phyloP scores from a whole-genome alignment of 2,888 invertebrate species.

The Bedellia somnulentella region DNA sequence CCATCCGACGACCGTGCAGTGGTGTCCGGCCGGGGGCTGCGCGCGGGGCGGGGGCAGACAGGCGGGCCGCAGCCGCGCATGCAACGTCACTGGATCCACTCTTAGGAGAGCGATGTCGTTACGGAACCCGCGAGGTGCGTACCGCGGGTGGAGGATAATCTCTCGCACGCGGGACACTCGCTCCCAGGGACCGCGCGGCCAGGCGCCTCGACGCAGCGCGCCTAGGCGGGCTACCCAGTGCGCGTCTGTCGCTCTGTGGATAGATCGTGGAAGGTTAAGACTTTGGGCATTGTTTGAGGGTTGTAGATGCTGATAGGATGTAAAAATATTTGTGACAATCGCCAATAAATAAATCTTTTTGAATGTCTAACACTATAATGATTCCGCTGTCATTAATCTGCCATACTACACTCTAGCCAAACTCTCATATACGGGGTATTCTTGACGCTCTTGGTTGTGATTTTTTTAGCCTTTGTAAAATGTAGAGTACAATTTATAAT shows the following conservation, averaged over 20 bases:
- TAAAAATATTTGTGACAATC: too few relatives aligned
- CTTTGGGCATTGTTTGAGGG: too few relatives aligned
- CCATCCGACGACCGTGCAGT: slow-evolving; percentile 81
- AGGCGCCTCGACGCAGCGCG: slow-evolving; percentile 70
- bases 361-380: too few relatives aligned
- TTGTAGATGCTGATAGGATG: too few relatives aligned
- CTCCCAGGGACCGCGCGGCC: slow-evolving; percentile 76
- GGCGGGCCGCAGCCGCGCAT: slow-evolving; percentile 44
- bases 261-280: neutral
- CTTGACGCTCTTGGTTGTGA: too few relatives aligned
- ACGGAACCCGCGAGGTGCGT: slow-evolving; percentile 74
- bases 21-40: slow-evolving; percentile 63
- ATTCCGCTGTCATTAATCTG: too few relatives aligned
- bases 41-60: slow-evolving; percentile 61
- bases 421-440: too few relatives aligned
- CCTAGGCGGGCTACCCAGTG: slow-evolving; percentile 83
- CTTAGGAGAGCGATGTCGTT: slow-evolving; percentile 76
- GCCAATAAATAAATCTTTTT: too few relatives aligned
- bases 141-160: slow-evolving; percentile 72
- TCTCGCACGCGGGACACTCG: slow-evolving; percentile 66
- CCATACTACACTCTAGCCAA: too few relatives aligned
- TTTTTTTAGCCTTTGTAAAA: too few relatives aligned
- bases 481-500: too few relatives aligned
- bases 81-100: slow-evolving; percentile 60
- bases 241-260: slow-evolving; percentile 67